Percentiles rank a stretch among this genome's conserved stretches.
phyloP scores from a whole-genome alignment of 1,140 invertebrate genomes.

The Panagrolaimus sp. region DNA sequence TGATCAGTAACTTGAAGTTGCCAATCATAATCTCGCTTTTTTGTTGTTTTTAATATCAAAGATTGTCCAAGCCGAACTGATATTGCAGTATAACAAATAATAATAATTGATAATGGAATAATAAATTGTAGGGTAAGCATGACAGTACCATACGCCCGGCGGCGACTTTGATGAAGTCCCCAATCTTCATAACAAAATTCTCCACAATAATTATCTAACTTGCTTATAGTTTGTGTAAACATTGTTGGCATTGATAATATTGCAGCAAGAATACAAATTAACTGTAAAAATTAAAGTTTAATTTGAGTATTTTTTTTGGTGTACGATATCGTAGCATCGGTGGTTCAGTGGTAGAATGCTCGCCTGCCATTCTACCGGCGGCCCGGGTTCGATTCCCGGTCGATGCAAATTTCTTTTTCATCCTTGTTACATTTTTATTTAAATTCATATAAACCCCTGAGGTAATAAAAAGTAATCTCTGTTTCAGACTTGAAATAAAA shows the following conservation, averaged over 20 bases:
- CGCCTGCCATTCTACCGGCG: slow-evolving; percentile 76
- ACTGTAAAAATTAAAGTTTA: slow-evolving; percentile 35
- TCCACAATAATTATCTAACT: slow-evolving; percentile 50
- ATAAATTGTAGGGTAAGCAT: slow-evolving; percentile 55
- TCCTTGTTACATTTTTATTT: no score
- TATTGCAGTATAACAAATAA: slow-evolving; percentile 55
- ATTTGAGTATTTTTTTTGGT: no score
- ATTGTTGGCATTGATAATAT: slow-evolving; percentile 43
- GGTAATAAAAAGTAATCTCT: no score
- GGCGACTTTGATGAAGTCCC: slow-evolving; percentile 35
- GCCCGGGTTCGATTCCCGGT: slow-evolving; percentile 80
- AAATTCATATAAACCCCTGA: no score
- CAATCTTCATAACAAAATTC: slow-evolving; percentile 53
- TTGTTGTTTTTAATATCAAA: slow-evolving; percentile 48
- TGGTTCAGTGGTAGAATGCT: slow-evolving; percentile 89
- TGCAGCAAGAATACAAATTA: slow-evolving; percentile 48
- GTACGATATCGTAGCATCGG: slow-evolving; percentile 68
- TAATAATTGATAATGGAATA: slow-evolving; percentile 51
- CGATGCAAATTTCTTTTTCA: slow-evolving; percentile 11
- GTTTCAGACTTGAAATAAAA: no score
- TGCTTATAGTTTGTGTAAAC: slow-evolving; percentile 48
- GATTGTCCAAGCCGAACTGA: slow-evolving; percentile 45
- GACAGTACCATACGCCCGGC: slow-evolving; percentile 52
- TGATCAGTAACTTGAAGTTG: slow-evolving; percentile 46
- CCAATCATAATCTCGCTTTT: slow-evolving; percentile 46